Conservation (phyloP, 2,113 vertebrate genomes). For the Otis tarda region DNA sequence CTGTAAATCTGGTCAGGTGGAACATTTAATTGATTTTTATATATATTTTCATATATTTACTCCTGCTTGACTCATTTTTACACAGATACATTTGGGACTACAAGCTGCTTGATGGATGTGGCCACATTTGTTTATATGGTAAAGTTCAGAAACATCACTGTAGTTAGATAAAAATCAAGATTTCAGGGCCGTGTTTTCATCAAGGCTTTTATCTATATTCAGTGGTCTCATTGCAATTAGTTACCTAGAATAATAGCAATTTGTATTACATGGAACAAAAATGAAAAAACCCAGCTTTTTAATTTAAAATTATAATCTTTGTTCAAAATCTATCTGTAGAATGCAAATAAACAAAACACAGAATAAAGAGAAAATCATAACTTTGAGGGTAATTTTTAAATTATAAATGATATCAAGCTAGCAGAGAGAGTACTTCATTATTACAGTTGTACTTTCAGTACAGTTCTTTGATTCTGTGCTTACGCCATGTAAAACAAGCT, state of each 20-base stretch:
- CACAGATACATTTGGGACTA: not conserved
- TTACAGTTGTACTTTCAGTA: not conserved
- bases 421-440: not conserved
- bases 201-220: not conserved
- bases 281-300: not conserved
- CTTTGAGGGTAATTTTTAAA: not conserved
- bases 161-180: not conserved
- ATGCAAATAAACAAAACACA: not conserved
- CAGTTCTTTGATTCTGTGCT: not conserved
- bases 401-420: not conserved
- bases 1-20: not conserved
- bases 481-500: conserved; percentile 9
- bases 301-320: not conserved
- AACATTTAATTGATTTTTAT: not conserved
- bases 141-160: not conserved
- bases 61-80: not conserved
- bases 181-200: not conserved
- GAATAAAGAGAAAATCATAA: not conserved
- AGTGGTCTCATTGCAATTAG: not conserved
- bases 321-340: not conserved
- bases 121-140: not conserved
- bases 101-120: not conserved
- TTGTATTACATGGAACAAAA: not conserved
- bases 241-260: not conserved
- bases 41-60: not conserved